phyloP scores from a whole-genome alignment of 2,888 invertebrate genomes.

The Eudemis profundana region DNA sequence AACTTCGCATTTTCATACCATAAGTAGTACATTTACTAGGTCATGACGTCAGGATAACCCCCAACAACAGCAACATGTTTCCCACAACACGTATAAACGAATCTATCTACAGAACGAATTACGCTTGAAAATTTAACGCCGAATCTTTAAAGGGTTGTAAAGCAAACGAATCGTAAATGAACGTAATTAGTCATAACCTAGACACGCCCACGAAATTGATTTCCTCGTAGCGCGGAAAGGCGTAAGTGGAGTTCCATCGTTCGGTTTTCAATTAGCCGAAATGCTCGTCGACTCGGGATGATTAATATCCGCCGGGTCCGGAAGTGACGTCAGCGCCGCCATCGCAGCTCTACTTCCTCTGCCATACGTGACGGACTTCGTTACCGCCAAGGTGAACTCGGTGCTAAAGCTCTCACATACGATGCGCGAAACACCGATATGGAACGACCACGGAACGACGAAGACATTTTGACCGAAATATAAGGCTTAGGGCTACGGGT shows the following conservation, averaged over 20 bases:
- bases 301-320: constrained; percentile 79
- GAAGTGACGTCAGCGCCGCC: constrained; percentile 79
- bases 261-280: constrained; percentile 68
- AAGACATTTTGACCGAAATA: too few species aligned
- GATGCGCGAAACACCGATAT: too few species aligned
- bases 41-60: too few species aligned
- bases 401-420: too few species aligned
- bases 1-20: too few species aligned
- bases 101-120: too few species aligned
- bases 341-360: constrained; percentile 69
- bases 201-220: constrained; percentile 29
- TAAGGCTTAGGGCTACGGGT: too few species aligned
- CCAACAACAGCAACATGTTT: too few species aligned
- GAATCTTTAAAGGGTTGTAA: background rate
- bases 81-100: too few species aligned
- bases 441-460: too few species aligned
- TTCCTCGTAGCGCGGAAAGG: constrained; percentile 12
- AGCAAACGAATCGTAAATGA: background rate
- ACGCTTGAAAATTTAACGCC: too few species aligned
- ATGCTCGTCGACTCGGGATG: constrained; percentile 66
- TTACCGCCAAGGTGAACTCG: constrained; percentile 16
- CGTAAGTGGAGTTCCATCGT: constrained; percentile 41
- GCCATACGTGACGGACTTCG: constrained; percentile 47
- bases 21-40: too few species aligned
- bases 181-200: constrained; percentile 8